Base-by-base conservation (phyloP, 2,113 vertebrate genomes). In the Thryonomys swinderianus region DNA sequence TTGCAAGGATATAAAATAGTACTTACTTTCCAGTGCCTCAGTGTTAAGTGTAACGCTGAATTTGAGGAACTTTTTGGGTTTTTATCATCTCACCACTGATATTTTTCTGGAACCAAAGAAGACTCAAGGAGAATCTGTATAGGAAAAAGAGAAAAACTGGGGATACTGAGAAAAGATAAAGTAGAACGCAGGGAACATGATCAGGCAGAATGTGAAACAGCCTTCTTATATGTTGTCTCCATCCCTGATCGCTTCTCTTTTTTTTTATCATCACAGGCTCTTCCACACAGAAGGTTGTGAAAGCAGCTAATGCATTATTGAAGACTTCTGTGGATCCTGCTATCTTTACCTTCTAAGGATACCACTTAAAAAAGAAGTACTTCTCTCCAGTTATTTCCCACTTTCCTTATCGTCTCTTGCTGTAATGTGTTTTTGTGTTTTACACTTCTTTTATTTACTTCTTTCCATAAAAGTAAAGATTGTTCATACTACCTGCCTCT, bases 261-360 rank as follows among this genome's bases (percentile, higher is more conserved):
- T 81, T 48, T 45, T n/a, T 30, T 32, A 4, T 69, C 16, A 2
- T 73, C 10, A 20, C 45, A 98, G 97, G 48, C 37, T n/a, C 82
- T 1, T 0, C 10, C n/a, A 14, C 85, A 27, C 25, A 32, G 0
- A 66, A 30, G 12, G 82, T 95, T 34, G 59, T 97, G 45, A 85
- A 66, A 37, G 76, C 93, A 51, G 97, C 87, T 5, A 92, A 83
- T 42, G 10, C 4, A 27, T 64, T 97, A 0, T n/a, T 93, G 69
- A 95, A 97, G 30, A 89, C 87, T 1, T 87, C 91, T 16, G 95
- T 93, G 40, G 80, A 95, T 55, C 91, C 90, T 32, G 62, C 81
- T 0, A 1, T 95, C 53, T 95, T 97, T 23, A 37, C 3, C 5
- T 20, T 55, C 2, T 96, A 76, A 97, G 13, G 7, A 78, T 2